Percentiles rank a stretch among this genome's conserved stretches.
Conservation (phyloP, 2,113 vertebrate genomes). For the Elanus axillaris region DNA sequence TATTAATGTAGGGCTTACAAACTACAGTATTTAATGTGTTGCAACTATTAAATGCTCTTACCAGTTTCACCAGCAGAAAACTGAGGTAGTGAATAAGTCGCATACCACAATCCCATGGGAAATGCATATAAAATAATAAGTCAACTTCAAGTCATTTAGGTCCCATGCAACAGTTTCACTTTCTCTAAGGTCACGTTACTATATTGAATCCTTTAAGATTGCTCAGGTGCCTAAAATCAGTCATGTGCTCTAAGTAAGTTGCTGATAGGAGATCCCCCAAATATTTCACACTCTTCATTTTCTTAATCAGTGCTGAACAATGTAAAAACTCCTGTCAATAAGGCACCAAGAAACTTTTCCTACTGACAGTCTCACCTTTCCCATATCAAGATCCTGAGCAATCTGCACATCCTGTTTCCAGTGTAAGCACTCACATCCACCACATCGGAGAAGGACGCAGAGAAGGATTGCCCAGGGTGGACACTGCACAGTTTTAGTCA, state of each 20-base stretch:
- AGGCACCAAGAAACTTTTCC: background rate
- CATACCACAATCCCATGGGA: background rate
- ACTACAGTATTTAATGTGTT: background rate
- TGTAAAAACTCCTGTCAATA: background rate
- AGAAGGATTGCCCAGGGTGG: background rate
- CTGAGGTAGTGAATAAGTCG: background rate
- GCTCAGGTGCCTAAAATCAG: background rate
- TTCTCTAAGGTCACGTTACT: background rate
- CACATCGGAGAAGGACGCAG: background rate
- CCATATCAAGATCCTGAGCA: background rate
- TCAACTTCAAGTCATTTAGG: background rate
- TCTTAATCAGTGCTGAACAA: background rate
- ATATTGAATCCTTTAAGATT: background rate
- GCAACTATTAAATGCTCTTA: background rate
- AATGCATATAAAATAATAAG: background rate
- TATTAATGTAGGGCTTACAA: background rate
- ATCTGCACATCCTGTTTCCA: background rate
- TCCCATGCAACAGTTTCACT: background rate
- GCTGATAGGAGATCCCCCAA: background rate
- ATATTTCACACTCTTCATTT: background rate
- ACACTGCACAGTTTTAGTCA: background rate
- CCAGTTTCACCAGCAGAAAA: background rate
- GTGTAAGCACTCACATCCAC: background rate
- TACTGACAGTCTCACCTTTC: background rate
- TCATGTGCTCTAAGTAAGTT: accelerated